Evolutionary conservation across 1,140 invertebrate species (phyloP).

Genomic region (Psilanteris sp.): DNA sequence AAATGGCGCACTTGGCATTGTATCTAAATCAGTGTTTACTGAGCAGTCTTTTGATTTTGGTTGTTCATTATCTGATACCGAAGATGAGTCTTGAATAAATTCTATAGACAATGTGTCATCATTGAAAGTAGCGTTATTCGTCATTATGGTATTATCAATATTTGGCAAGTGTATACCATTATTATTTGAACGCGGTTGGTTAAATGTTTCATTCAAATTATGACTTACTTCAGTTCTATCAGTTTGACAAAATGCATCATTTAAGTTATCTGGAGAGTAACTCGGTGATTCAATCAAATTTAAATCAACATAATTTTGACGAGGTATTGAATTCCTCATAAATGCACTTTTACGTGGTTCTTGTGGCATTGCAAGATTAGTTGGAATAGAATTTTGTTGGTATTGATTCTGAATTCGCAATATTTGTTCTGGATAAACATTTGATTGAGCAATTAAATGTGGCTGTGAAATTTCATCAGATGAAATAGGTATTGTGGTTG

Average conservation of each 20-base stretch:
- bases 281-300: conserved; percentile 63
- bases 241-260: conserved; percentile 74
- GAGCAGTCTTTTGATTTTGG: conserved; percentile 71
- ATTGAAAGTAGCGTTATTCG: conserved; percentile 78
- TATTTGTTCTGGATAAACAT: conserved; percentile 66
- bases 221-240: conserved; percentile 60
- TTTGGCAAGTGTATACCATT: conserved; percentile 58
- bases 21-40: conserved; percentile 72
- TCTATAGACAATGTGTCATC: conserved; percentile 76
- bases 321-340: conserved; percentile 62
- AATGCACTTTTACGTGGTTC: conserved; percentile 69
- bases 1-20: conserved; percentile 70
- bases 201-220: conserved; percentile 74
- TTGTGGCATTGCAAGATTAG: conserved; percentile 73
- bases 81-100: conserved; percentile 72
- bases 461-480: conserved; percentile 12
- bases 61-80: conserved; percentile 69
- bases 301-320: conserved; percentile 50
- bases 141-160: conserved; percentile 71
- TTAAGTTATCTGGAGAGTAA: conserved; percentile 75
- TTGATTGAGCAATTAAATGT: conserved; percentile 28
- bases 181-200: conserved; percentile 33
- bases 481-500: conserved; percentile 7
- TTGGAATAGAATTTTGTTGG: conserved; percentile 55
- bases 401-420: conserved; percentile 68